Percentiles rank a stretch among this genome's conserved stretches.
These are phyloP conservation scores for Leptopilina boulardi DNA, from an alignment of 1,140 invertebrate genomes.

Conservation along the genomic window DNA sequence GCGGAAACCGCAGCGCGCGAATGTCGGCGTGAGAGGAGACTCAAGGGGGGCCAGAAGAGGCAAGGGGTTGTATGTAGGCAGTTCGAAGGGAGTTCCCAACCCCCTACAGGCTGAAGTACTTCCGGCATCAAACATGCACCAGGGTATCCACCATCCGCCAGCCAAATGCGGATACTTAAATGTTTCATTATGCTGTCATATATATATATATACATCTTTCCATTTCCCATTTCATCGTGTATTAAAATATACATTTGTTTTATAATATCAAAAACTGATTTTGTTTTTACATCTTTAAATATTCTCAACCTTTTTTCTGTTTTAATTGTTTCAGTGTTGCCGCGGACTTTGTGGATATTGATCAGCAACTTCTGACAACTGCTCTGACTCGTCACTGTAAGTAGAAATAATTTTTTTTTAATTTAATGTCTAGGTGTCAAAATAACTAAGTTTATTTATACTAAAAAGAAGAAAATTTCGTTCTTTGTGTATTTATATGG, in stretches of 20 bases:
- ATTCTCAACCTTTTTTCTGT: neutral
- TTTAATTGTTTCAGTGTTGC: slow-evolving; percentile 60
- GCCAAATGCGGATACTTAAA: slow-evolving; percentile 45
- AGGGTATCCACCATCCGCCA: slow-evolving; percentile 34
- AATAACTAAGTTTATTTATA: no score
- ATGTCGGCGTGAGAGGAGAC: slow-evolving; percentile 46
- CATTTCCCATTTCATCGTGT: neutral
- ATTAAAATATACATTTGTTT: neutral
- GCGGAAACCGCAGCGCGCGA: slow-evolving; percentile 68
- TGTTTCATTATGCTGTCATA: slow-evolving; percentile 42
- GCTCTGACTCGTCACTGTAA: slow-evolving; percentile 67
- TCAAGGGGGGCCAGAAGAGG: slow-evolving; percentile 16
- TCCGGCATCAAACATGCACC: slow-evolving; percentile 70
- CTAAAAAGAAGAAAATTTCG: no score
- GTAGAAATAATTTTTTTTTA: slow-evolving; percentile 41
- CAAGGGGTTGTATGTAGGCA: slow-evolving; percentile 34
- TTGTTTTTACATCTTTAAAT: neutral
- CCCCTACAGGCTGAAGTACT: slow-evolving; percentile 60
- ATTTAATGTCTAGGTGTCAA: no score
- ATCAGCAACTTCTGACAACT: slow-evolving; percentile 65
- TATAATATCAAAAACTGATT: neutral
- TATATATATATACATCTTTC: neutral
- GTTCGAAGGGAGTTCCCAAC: slow-evolving; percentile 35
- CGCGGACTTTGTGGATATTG: slow-evolving; percentile 54
- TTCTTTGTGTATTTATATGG: no score